Evolutionary conservation across 2,797 vertebrate genomes (phyloP), one percentile per base, ranked within the genome.

Genomic region (Sparus aurata): DNA sequence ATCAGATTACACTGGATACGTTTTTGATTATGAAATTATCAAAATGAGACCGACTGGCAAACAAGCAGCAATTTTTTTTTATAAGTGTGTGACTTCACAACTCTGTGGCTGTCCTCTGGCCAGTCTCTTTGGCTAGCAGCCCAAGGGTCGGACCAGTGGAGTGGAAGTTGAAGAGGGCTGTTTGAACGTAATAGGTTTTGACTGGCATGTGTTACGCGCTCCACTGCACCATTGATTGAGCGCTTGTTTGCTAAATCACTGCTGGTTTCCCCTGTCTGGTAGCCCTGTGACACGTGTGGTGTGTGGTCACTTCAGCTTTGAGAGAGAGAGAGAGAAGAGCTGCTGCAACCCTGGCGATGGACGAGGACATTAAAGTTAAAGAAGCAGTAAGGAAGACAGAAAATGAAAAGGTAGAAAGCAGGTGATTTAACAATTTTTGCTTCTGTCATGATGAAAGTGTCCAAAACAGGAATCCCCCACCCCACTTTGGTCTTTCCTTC

Each of bases 131-230:
- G 95, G 92, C 94, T 91, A 87, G 89, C 93, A 95, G 95, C 94
- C 95, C 92, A 93, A 94, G 94, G 95, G 95, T 97, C 94, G 94
- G 92, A 87, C 91, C 95, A 93, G 91, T 95, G 94, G 96, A 95
- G 96, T 96, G 94, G 95, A 97, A 97, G 95, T 95, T 94, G 95
- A 96, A 96, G 94, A 92, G 93, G 91, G 66, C 89, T 93, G 92
- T 95, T 97, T 97, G 96, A 97, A 95, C 94, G 89, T 97, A 97
- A 98, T 98, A 92, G 96, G 91, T 97, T 97, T 96, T 97, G 97
- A 97, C 97, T 97, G 97, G 95, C 95, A 96, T 96, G 96, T 97
- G 96, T 97, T 97, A 93, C 92, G 85, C 90, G 96, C 97, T 95
- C 94, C 95, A 95, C 89, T 95, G 96, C 95, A 92, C 95, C 96